Percentiles rank a stretch among this genome's conserved stretches.
Conservation (phyloP, 2,113 vertebrate genomes). For the Hystrix brachyura region DNA sequence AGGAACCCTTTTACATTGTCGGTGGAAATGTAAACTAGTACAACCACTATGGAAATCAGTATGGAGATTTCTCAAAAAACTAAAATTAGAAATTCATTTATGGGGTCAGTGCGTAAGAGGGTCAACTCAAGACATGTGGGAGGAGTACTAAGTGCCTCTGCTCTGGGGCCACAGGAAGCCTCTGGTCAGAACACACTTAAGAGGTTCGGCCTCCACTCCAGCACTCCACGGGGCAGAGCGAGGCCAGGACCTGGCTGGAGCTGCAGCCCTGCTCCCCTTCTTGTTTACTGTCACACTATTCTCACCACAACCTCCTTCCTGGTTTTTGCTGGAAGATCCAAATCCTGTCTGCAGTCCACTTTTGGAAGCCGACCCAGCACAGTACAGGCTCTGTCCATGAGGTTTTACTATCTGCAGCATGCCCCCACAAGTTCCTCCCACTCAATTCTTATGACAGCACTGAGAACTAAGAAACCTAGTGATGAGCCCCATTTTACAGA, state of each 20-base stretch:
- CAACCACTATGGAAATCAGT: not conserved
- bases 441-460: not conserved
- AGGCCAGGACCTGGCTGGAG: too few species aligned
- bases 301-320: fast-evolving
- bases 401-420: too few species aligned
- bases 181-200: fast-evolving
- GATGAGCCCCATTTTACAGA: not conserved
- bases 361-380: fast-evolving
- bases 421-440: fast-evolving
- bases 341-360: not conserved
- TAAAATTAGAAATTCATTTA: not conserved
- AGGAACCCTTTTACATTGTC: not conserved
- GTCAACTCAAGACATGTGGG: not conserved
- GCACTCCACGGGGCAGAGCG: too few species aligned
- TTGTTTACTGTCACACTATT: fast-evolving
- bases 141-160: not conserved
- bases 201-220: fast-evolving
- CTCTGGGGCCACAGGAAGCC: not conserved
- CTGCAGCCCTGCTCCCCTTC: not conserved
- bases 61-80: not conserved
- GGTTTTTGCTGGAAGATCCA: not conserved
- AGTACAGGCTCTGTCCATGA: too few species aligned
- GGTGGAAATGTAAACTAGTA: not conserved
- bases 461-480: not conserved
- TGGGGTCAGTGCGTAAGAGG: not conserved